A percentile compares a stretch with the other conserved stretches of the same genome.
Conservation (phyloP, 2,113 vertebrate species). For the Mormoops blainvillei region DNA sequence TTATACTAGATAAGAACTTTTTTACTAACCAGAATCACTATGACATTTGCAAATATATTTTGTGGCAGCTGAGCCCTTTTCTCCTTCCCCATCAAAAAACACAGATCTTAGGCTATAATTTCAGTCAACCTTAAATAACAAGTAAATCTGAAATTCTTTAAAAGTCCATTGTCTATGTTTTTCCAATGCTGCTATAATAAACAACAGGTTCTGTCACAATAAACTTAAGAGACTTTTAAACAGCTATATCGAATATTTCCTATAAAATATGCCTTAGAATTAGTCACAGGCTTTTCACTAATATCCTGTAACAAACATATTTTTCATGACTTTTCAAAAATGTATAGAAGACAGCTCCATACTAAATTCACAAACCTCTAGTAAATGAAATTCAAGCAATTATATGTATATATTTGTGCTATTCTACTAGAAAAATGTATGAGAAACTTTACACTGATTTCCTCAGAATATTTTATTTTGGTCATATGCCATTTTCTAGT, state of each 20-base stretch:
- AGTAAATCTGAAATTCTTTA: slow-evolving; percentile 18
- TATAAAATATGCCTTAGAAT: slow-evolving; percentile 9
- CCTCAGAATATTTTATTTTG: not conserved
- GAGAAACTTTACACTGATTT: not conserved
- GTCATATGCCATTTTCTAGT: not conserved
- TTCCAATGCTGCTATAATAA: not conserved
- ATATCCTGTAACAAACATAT: not conserved
- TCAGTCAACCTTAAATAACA: not conserved
- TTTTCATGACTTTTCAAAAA: slow-evolving; percentile 15
- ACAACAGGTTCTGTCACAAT: not conserved
- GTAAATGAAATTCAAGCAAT: slow-evolving; percentile 21
- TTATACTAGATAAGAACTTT: not conserved
- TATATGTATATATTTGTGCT: not conserved
- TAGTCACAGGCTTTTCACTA: not conserved
- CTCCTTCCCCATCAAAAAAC: not conserved
- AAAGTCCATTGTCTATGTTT: not conserved
- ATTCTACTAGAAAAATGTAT: not conserved
- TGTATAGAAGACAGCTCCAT: not conserved
- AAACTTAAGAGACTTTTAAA: not conserved
- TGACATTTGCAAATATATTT: not conserved
- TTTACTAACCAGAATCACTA: not conserved
- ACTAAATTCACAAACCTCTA: slow-evolving; percentile 15
- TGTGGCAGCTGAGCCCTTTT: not conserved
- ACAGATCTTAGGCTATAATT: not conserved
- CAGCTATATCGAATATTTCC: not conserved